Base-by-base conservation (phyloP, 2,797 vertebrate genomes). In the Microcaecilia unicolor region DNA sequence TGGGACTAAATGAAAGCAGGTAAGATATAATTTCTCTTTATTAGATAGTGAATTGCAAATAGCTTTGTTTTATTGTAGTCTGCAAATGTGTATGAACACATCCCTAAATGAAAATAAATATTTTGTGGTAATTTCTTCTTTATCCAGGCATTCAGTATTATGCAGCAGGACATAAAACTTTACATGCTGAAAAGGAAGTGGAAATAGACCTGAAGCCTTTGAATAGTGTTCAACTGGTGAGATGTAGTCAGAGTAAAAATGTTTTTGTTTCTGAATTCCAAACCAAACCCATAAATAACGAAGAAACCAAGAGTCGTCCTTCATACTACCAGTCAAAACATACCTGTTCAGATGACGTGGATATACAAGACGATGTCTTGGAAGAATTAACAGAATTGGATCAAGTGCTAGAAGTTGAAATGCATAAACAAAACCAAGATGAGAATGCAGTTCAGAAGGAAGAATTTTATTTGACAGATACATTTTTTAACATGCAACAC, bases 341-440 rank as follows among this genome's bases (percentile, higher is more conserved):
- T 20, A 8, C 19, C 23, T 59, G 61, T 4, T 61, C 58, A 22
- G 41, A 45, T 41, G 74, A 38, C 5, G 25, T 76, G 22, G 61
- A 68, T 10, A 3, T 15, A 13, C 9, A 25, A 0, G 14, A 46
- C 6, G 50, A 49, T 4, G 43, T 31, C 14, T 17, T 47, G 12
- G 39, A 46, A 25, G 49, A 44, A 13, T 21, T 18, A 4, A 30
- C 22, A 25, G 30, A 24, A 5, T n/a, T 31, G 6, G 26, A 13
- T 15, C 32, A 30, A 15, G 39, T 40, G 15, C 14, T 35, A 2
- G 17, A 13, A 6, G 18, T 33, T 9, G 26, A 25, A 36, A 28
- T 22, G 32, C 20, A 32, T 19, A 36, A 43, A 18, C 15, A 3
- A 3, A 19, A 22, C 6, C 15, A 52, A 4, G 46, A 49, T 10